Conservation (phyloP, 2,113 vertebrate species). For the Colius striatus region DNA sequence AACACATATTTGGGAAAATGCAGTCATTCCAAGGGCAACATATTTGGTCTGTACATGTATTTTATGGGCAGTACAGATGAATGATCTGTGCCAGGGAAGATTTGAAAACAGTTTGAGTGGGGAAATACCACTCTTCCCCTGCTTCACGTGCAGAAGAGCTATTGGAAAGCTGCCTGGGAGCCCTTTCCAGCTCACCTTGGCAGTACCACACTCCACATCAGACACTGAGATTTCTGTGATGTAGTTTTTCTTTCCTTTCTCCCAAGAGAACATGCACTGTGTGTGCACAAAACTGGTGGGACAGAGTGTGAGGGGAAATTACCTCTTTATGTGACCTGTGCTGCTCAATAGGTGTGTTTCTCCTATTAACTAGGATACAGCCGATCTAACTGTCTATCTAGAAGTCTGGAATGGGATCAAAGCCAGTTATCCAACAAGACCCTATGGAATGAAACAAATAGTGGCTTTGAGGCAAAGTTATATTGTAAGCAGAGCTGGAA, state of each 20-base stretch:
- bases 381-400: background rate
- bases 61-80: background rate
- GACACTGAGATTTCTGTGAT: background rate
- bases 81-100: background rate
- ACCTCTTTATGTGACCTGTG: background rate
- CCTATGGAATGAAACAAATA: background rate
- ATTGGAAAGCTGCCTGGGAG: background rate
- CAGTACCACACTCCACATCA: rapidly evolving
- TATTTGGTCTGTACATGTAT: background rate
- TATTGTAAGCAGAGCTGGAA: background rate
- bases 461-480: background rate
- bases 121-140: background rate
- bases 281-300: background rate
- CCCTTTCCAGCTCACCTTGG: background rate
- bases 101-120: background rate
- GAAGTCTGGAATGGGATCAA: background rate
- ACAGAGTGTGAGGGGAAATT: rapidly evolving
- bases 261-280: background rate
- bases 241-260: background rate
- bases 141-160: background rate
- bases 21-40: background rate
- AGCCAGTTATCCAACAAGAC: background rate
- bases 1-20: background rate
- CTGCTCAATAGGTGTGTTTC: background rate
- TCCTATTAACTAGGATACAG: background rate